Evolutionary conservation across 2,888 invertebrate species (phyloP), one percentile per base, ranked within the genome.

Genomic region (Taphrorychus bicolor): DNA sequence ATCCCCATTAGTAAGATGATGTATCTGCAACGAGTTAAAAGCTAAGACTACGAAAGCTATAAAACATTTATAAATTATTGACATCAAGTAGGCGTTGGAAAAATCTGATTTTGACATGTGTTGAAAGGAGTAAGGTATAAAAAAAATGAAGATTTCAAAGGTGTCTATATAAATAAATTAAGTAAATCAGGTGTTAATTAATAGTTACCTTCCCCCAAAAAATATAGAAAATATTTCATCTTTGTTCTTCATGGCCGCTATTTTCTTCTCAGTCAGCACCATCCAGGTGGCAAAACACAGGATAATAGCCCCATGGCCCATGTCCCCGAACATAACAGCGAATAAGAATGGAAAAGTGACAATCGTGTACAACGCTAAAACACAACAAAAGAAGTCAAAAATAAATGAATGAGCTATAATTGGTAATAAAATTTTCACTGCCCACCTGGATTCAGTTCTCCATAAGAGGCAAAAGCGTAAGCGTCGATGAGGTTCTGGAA

Each of bases 271-370:
- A 70, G 86, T 87, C 42, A 90, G 71, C 16, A 94, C 89, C 91
- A 98, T 90, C 87, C 88, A 95, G 0, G 85, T 82, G 0, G 90
- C 95, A 79, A 94, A 94, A 11, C 90, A 71, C 2, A 91, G 84
- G 89, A 98, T 88, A 71, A 98, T 89, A 9, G 90, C 45, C 1
- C 95, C 97, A 82, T 97, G 97, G 9, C 97, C 97, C 77, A 91
- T 84, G 81, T 97, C 97, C 14, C 97, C 97, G 82, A 97, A 98
- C 97, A 98, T 98, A 76, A 97, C 89, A 53, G 93, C 95, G 84
- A 97, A 97, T 48, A 97, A 83, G 85, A 97, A 97, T 9, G 97
- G 97, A 84, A 97, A 97, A 0, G 95, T 94, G 71, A 97, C 91
- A 77, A 93, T 89, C 16, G 82, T 81, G 70, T 82, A 82, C 21